phyloP scores from a whole-genome alignment of 1,140 invertebrate species.

The Drosophila sulfurigaster region DNA sequence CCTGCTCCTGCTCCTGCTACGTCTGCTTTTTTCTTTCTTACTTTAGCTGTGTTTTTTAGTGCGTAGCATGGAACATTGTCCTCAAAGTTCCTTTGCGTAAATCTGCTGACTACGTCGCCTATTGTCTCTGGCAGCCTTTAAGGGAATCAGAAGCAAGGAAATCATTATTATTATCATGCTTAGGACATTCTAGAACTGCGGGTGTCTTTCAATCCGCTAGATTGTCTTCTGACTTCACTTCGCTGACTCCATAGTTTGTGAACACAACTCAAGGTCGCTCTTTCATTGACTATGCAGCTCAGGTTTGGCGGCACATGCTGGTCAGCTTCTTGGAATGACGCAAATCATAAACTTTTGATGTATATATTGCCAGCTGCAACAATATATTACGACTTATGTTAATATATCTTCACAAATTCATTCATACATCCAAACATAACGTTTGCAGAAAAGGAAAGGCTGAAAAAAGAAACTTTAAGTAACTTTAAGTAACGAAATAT shows the following conservation, averaged over 20 bases:
- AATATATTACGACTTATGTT: constrained; percentile 26
- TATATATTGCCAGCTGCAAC: constrained; percentile 26
- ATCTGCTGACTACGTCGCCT: constrained; percentile 55
- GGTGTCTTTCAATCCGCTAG: constrained; percentile 44
- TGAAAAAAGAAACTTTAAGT: too few relatives aligned
- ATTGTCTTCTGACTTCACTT: constrained; percentile 13
- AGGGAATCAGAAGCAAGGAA: constrained; percentile 51
- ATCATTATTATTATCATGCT: constrained; percentile 33
- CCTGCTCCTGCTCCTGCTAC: constrained; percentile 20
- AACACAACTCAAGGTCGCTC: constrained; percentile 26
- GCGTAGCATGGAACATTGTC: constrained; percentile 63
- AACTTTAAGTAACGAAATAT: too few relatives aligned
- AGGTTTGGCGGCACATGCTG: constrained; percentile 30
- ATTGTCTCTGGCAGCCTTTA: constrained; percentile 41
- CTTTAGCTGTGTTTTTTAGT: constrained; percentile 54
- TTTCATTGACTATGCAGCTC: constrained; percentile 37
- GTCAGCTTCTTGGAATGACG: constrained; percentile 12
- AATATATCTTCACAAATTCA: constrained; percentile 21
- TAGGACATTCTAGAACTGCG: constrained; percentile 37
- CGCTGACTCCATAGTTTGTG: constrained; percentile 31
- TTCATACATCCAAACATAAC: too few relatives aligned
- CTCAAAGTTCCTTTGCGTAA: constrained; percentile 49
- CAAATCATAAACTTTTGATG: constrained; percentile 18
- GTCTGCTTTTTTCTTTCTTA: too few relatives aligned
- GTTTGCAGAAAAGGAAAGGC: too few relatives aligned